Evolutionary conservation across 2,797 vertebrate species (phyloP).

Genomic region (Cossypha polioptera): DNA sequence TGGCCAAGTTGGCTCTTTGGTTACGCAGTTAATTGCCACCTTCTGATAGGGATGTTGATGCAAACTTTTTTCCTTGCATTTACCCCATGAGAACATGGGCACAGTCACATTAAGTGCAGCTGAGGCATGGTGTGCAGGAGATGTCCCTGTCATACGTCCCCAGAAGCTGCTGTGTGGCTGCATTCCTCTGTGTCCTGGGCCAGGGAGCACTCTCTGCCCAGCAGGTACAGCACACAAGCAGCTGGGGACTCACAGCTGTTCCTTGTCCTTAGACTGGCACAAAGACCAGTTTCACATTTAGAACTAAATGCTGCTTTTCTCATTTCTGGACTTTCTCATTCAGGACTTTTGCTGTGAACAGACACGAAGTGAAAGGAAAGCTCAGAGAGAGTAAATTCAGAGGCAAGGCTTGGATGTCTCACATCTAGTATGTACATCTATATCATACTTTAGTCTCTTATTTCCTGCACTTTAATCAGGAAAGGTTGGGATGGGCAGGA

Average conservation of each 20-base stretch:
- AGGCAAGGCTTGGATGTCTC: not conserved
- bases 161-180: not conserved
- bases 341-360: not conserved
- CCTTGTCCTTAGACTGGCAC: not conserved
- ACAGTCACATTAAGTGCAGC: not conserved
- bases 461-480: slow-evolving; percentile 46
- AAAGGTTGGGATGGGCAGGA: slow-evolving; percentile 51
- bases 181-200: not conserved
- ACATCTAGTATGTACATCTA: not conserved
- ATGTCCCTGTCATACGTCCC: not conserved
- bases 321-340: not conserved
- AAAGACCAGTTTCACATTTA: not conserved
- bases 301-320: not conserved
- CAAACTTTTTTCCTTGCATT: not conserved
- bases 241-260: not conserved
- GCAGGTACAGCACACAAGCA: not conserved
- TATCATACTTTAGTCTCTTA: not conserved
- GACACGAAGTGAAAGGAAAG: not conserved
- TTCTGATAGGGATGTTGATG: not conserved
- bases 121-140: not conserved
- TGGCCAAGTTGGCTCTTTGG: not conserved
- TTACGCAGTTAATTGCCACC: not conserved
- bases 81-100: not conserved
- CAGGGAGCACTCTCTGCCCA: not conserved
- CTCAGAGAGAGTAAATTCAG: not conserved